Evolutionary conservation across 2,888 invertebrate genomes (phyloP).

Genomic region (Pollenia griseotomentosa): DNA sequence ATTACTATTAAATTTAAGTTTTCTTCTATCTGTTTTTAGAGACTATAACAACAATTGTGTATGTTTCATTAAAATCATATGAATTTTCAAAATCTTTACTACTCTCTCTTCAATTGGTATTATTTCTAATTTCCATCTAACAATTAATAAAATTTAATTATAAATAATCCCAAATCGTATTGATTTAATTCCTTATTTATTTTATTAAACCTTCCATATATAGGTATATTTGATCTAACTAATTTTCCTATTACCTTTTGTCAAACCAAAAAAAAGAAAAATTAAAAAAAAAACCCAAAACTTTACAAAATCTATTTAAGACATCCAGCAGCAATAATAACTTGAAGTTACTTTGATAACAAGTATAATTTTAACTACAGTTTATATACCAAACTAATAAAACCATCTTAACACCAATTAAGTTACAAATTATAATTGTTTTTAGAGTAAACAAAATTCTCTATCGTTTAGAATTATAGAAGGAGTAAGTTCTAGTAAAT

Average conservation of each 20-base stretch:
- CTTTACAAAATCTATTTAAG: neutral
- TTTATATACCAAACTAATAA: conserved; percentile 50
- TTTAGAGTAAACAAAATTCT: conserved; percentile 55
- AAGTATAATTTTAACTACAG: conserved; percentile 59
- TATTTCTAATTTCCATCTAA: too few species aligned
- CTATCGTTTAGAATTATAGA: neutral
- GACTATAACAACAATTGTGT: too few species aligned
- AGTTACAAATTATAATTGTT: conserved; percentile 73
- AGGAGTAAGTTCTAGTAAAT: neutral
- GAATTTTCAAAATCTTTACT: too few species aligned
- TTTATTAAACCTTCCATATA: neutral
- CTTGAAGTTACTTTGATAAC: conserved; percentile 40
- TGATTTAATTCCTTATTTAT: neutral
- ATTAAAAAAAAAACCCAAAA: neutral
- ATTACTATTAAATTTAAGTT: too few species aligned
- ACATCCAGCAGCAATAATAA: conserved; percentile 21
- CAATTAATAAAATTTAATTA: neutral
- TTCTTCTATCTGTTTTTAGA: too few species aligned
- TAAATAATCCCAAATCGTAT: neutral
- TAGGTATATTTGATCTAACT: too few species aligned
- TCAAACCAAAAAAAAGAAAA: too few species aligned
- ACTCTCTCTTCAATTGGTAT: too few species aligned
- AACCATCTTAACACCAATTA: conserved; percentile 72
- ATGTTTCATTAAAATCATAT: too few species aligned
- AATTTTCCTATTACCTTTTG: too few species aligned